Conservation (phyloP, 2,888 invertebrate species). For the Chirona hameri region DNA sequence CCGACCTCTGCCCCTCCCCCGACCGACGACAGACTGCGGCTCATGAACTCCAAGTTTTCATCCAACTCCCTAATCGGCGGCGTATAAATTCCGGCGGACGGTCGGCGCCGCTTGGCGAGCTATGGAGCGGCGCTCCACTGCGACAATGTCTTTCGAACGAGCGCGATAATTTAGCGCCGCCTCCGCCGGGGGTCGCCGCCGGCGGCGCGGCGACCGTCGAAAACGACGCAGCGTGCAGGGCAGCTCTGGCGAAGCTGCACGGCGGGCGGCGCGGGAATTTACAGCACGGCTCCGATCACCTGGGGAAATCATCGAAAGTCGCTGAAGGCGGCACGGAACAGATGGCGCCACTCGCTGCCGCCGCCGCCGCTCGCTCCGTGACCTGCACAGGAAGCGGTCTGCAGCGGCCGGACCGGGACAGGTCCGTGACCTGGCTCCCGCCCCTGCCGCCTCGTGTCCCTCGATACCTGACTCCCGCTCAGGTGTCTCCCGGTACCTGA, state of each 20-base stretch:
- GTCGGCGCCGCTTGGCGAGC: neutral
- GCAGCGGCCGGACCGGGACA: neutral
- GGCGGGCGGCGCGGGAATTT: neutral
- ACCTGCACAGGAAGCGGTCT: neutral
- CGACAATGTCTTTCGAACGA: conserved; percentile 25
- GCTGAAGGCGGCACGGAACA: neutral
- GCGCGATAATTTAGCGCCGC: neutral
- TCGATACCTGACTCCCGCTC: too few species aligned
- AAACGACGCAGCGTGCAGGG: neutral
- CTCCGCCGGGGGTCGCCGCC: neutral
- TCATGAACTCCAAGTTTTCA: neutral
- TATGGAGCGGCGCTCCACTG: neutral
- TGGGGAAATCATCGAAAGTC: neutral
- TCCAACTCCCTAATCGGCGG: conserved; percentile 26
- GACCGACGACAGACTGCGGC: neutral
- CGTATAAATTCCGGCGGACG: conserved; percentile 1
- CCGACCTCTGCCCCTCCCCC: neutral
- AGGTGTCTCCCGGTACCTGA: too few species aligned
- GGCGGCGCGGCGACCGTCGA: neutral
- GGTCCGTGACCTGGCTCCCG: neutral
- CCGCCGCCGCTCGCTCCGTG: neutral
- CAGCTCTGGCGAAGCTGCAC: neutral
- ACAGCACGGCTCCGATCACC: neutral
- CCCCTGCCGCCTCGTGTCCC: too few species aligned
- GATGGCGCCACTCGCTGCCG: neutral